These are phyloP conservation scores for Platysternon megacephalum DNA, from an alignment of 2,113 vertebrate species.

Conservation along the genomic window DNA sequence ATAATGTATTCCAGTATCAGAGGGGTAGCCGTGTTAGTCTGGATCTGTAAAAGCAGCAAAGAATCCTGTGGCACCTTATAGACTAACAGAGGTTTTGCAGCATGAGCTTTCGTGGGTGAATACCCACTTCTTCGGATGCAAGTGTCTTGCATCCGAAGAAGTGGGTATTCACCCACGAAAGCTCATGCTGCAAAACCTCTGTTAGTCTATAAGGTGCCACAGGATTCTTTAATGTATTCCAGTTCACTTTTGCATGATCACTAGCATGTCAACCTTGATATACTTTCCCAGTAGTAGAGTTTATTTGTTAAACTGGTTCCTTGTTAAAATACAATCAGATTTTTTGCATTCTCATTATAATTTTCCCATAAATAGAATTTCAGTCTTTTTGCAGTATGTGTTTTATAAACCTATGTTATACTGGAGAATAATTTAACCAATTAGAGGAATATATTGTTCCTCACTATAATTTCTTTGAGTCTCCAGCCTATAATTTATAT, in stretches of 20 bases:
- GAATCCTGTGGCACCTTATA: too few species aligned
- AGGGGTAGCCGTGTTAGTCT: too few species aligned
- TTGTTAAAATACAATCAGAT: neutral
- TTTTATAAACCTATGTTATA: neutral
- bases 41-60: too few species aligned
- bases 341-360: neutral
- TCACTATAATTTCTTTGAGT: conserved; percentile 28
- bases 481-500: conserved; percentile 24
- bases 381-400: neutral
- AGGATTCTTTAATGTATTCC: neutral
- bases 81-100: too few species aligned
- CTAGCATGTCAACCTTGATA: neutral
- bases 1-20: neutral
- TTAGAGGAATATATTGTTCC: conserved; percentile 29
- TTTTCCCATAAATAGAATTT: conserved; percentile 18
- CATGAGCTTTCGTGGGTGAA: too few species aligned
- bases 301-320: neutral
- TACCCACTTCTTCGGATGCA: too few species aligned
- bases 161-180: too few species aligned
- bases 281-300: neutral
- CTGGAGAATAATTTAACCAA: conserved; percentile 40
- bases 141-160: too few species aligned
- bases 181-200: too few species aligned
- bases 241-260: neutral
- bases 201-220: too few species aligned